A percentile compares a stretch with the other conserved stretches of the same genome.
Evolutionary conservation across 2,113 vertebrate genomes (phyloP).

Genomic region (Xerus inauris): DNA sequence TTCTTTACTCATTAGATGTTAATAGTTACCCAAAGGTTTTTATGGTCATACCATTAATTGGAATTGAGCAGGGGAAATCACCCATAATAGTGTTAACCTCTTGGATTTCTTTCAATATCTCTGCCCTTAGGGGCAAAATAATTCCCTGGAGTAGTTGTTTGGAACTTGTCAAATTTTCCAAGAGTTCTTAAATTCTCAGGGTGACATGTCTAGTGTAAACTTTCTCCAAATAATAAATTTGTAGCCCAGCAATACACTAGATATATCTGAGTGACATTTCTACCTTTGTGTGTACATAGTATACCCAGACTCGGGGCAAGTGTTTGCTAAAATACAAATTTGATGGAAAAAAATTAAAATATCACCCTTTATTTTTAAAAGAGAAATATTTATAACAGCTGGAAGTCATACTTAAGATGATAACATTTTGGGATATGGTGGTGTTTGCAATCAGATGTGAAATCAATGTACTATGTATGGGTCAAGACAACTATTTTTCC

Average conservation of each 20-base stretch:
- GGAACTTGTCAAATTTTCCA: slow-evolving; percentile 35
- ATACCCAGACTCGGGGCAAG: neutral
- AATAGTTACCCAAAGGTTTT: slow-evolving; percentile 59
- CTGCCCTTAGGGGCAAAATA: slow-evolving; percentile 38
- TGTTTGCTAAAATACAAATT: slow-evolving; percentile 60
- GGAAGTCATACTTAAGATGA: slow-evolving; percentile 52
- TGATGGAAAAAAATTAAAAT: slow-evolving; percentile 59
- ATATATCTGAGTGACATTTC: neutral
- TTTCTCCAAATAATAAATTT: slow-evolving; percentile 54
- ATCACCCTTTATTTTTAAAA: slow-evolving; percentile 57
- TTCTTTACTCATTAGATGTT: slow-evolving; percentile 53
- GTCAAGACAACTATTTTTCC: slow-evolving; percentile 75
- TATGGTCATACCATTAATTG: slow-evolving; percentile 44
- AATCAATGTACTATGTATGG: slow-evolving; percentile 71
- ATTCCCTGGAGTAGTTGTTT: slow-evolving; percentile 59
- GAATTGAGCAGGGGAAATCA: slow-evolving; percentile 59
- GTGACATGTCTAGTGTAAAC: neutral
- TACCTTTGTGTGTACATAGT: neutral
- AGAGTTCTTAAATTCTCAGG: slow-evolving; percentile 60
- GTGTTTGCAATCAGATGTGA: slow-evolving; percentile 77
- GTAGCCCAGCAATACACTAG: neutral
- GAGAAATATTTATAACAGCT: slow-evolving; percentile 71
- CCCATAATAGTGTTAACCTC: slow-evolving; percentile 38
- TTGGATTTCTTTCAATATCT: slow-evolving; percentile 44
- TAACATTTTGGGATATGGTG: slow-evolving; percentile 57